Base-by-base conservation (phyloP, 2,113 vertebrate genomes). In the Vimba vimba region DNA sequence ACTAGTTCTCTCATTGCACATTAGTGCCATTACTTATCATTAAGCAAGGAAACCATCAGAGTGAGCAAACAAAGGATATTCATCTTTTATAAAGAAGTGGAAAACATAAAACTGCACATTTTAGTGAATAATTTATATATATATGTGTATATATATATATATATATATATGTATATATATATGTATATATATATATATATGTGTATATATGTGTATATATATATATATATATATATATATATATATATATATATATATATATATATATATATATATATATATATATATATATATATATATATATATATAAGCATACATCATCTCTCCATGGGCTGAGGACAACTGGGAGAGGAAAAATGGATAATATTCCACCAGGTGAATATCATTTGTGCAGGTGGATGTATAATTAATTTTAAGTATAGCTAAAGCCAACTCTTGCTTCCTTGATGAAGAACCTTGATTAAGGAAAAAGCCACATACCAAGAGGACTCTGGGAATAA, bases 311-410 rank as follows among this genome's bases (percentile, higher is more conserved):
- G 2, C 43, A 75, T 75, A 27, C 73, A 30, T 66, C 21, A 39
- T 47, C 39, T 64, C 59, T 64, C 59, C 13, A 21, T 66, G 11
- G 9, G 79, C 2, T 52, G 62, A 43, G 36, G 15, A 82, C 23
- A 76, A 57, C 30, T 25, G 27, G 66, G 57, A 45, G 39, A 9
- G 78, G 75, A 66, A 79, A 76, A 74, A 8, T 1, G 10, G 59
- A 74, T 83, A 87, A 87, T 89, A 75, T 86, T 85, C 79, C 59
- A 86, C 36, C 74, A 87, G 84, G 85, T 86, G 86, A 86, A 75
- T 55, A 81, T 87, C 43, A 88, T 81, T 86, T 84, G 79, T 81
- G 75, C 80, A 74, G 78, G 80, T 75, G 43, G 43, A 47, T 43
- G 36, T 45, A 13, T 45, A 45, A n/a, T 45, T 45, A 10, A 81